A percentile compares a stretch with the other conserved stretches of the same genome.
Conservation (phyloP, 37 sponge, comb jelly and placozoan genomes). For the Tethya wilhelma region DNA sequence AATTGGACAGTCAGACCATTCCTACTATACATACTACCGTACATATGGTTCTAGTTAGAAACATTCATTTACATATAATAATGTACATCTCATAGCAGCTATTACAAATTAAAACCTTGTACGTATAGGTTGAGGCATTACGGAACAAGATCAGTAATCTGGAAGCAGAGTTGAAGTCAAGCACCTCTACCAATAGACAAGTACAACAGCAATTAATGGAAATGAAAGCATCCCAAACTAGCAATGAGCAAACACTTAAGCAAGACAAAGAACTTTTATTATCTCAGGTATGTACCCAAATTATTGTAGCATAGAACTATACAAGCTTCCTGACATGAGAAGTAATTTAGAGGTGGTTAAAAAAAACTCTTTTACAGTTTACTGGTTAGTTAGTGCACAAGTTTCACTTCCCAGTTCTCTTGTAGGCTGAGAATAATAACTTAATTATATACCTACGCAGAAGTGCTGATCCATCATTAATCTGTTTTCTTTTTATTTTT, state of each 20-base stretch:
- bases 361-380: no score
- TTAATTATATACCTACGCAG: no score
- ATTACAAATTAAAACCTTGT: neutral
- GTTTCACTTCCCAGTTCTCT: no score
- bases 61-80: neutral
- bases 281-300: constrained; percentile 28
- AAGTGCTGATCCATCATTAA: no score
- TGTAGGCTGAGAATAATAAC: no score
- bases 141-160: constrained; percentile 29
- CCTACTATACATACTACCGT: no score
- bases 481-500: no score
- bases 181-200: constrained; percentile 4
- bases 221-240: neutral
- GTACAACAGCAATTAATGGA: constrained; percentile 38
- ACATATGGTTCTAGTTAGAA: neutral
- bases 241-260: neutral
- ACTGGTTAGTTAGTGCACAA: no score
- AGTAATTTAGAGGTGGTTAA: no score
- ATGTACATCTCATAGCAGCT: neutral
- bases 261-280: neutral
- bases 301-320: no score
- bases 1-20: no score
- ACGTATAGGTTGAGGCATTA: constrained; percentile 56
- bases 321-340: no score
- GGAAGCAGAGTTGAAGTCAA: constrained; percentile 31